Percentiles rank a stretch among this genome's conserved stretches.
Evolutionary conservation across 2,888 invertebrate species (phyloP).

Genomic region (Zonitis immaculata): DNA sequence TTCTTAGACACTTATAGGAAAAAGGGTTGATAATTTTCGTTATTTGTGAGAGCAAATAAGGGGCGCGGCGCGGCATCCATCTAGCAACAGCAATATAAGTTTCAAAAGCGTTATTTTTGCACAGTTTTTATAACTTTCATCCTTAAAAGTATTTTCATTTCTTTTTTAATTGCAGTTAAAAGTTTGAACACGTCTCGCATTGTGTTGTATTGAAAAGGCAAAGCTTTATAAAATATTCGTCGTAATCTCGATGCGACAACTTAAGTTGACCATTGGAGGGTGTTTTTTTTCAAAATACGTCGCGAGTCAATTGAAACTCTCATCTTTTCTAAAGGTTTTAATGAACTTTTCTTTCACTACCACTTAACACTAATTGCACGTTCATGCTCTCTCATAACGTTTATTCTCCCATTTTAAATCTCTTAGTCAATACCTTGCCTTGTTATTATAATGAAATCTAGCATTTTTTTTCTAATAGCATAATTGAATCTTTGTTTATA

Average conservation of each 20-base stretch:
- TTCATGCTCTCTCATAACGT: constrained; percentile 26
- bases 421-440: neutral
- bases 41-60: neutral
- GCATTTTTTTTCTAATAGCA: too few species aligned
- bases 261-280: constrained; percentile 33
- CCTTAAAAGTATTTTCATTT: constrained; percentile 31
- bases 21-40: neutral
- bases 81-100: constrained; percentile 16
- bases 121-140: constrained; percentile 21
- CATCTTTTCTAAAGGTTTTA: constrained; percentile 36
- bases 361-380: constrained; percentile 41
- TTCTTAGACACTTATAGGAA: neutral
- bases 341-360: constrained; percentile 39
- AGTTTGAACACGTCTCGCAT: constrained; percentile 32
- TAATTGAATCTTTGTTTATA: too few species aligned
- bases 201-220: constrained; percentile 31
- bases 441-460: too few species aligned
- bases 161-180: constrained; percentile 33
- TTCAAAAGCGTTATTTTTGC: constrained; percentile 25
- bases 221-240: constrained; percentile 31
- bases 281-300: constrained; percentile 29
- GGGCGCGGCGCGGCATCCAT: constrained; percentile 3
- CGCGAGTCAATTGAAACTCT: constrained; percentile 33
- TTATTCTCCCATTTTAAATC: constrained; percentile 3
- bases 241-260: constrained; percentile 29